A percentile compares a stretch with the other conserved stretches of the same genome.
Evolutionary conservation across 1,140 invertebrate genomes (phyloP).

Genomic region (Bradynema listronoti): DNA sequence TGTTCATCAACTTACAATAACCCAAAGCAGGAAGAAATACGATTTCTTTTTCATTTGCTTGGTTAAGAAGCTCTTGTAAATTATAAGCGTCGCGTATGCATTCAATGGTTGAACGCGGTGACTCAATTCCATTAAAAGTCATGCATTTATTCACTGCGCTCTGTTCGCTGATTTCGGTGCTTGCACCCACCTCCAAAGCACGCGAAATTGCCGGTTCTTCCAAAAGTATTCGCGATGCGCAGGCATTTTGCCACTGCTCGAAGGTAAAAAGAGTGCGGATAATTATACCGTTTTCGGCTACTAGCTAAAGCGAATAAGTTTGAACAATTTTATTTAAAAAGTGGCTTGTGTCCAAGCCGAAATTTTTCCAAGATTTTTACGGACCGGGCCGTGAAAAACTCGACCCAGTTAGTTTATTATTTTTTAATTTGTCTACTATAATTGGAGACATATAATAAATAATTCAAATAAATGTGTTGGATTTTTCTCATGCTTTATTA

Average conservation of each 20-base stretch:
- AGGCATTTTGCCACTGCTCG: slow-evolving; percentile 37
- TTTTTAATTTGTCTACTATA: too few relatives aligned
- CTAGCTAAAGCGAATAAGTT: slow-evolving; percentile 26
- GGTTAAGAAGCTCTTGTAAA: slow-evolving; percentile 23
- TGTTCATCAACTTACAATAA: slow-evolving; percentile 20
- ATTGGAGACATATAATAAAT: too few relatives aligned
- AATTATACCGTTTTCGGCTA: slow-evolving; percentile 27
- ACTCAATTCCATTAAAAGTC: too few relatives aligned
- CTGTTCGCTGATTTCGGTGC: too few relatives aligned
- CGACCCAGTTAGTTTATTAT: too few relatives aligned
- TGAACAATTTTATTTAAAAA: not conserved
- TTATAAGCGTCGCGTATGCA: slow-evolving; percentile 34
- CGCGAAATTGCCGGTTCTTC: slow-evolving; percentile 30
- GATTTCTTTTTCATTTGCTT: slow-evolving; percentile 29
- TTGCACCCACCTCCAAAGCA: too few relatives aligned
- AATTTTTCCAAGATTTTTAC: too few relatives aligned
- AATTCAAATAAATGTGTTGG: too few relatives aligned
- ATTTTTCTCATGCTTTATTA: too few relatives aligned
- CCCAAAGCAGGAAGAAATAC: slow-evolving; percentile 35
- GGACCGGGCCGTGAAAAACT: too few relatives aligned
- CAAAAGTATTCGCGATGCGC: slow-evolving; percentile 29
- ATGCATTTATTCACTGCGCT: too few relatives aligned
- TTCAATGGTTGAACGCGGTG: slow-evolving; percentile 15
- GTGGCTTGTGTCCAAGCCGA: too few relatives aligned
- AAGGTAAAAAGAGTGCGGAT: slow-evolving; percentile 36